Conservation (phyloP, 2,113 vertebrate species). For the Gavia stellata region DNA sequence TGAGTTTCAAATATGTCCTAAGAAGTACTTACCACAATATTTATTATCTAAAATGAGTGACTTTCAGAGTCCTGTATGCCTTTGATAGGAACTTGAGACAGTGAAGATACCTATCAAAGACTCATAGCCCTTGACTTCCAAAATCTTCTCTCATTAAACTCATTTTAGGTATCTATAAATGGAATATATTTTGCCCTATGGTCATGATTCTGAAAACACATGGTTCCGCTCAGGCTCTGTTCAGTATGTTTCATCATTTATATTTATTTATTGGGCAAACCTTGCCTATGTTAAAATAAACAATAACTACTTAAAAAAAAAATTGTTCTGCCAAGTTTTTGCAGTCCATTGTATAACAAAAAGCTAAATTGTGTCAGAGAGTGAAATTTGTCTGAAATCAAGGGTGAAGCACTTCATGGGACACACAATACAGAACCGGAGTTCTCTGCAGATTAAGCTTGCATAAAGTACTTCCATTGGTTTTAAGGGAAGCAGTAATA, state of each 20-base stretch:
- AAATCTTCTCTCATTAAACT: neutral
- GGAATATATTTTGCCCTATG: neutral
- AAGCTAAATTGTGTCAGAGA: neutral
- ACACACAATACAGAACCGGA: neutral
- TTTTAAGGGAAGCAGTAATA: neutral
- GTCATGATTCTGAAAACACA: neutral
- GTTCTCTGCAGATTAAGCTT: neutral
- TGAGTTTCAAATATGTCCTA: neutral
- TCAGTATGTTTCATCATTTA: neutral
- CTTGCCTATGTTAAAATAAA: neutral
- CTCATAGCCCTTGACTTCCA: neutral
- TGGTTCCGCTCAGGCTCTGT: neutral
- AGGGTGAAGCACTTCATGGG: neutral
- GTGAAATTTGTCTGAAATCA: neutral
- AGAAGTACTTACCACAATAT: neutral
- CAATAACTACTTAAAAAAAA: neutral
- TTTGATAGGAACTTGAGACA: neutral
- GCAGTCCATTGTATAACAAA: neutral
- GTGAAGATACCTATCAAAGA: neutral
- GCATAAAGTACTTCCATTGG: neutral
- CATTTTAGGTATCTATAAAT: neutral
- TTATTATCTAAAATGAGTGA: neutral
- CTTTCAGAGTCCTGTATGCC: neutral
- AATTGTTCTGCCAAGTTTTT: neutral
- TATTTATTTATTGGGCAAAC: neutral